Conservation (phyloP, 2,797 vertebrate species). For the Menidia menidia region DNA sequence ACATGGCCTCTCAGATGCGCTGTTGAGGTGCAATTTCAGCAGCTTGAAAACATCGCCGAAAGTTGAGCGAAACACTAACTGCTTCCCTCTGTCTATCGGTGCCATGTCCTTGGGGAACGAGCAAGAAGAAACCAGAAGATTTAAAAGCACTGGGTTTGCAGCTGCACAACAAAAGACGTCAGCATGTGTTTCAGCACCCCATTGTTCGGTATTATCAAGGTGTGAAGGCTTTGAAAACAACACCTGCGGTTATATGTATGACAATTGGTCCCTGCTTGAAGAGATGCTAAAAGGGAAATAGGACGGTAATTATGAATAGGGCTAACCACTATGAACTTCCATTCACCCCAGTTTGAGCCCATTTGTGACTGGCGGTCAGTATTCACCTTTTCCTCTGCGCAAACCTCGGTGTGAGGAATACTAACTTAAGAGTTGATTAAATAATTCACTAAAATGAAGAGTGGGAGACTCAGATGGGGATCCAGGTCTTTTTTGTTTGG, state of each 20-base stretch:
- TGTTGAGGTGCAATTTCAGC: constrained; percentile 50
- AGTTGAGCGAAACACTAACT: constrained; percentile 67
- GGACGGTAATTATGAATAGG: constrained; percentile 71
- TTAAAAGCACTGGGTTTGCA: constrained; percentile 77
- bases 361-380: constrained; percentile 64
- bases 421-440: constrained; percentile 44
- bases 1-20: constrained; percentile 26
- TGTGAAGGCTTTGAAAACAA: constrained; percentile 85
- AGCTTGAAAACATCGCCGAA: constrained; percentile 59
- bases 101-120: constrained; percentile 61
- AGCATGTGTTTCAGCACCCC: constrained; percentile 75
- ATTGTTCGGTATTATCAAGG: constrained; percentile 83
- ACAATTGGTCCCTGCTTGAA: constrained; percentile 73
- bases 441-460: constrained; percentile 44
- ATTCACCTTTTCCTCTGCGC: constrained; percentile 46
- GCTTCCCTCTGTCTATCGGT: constrained; percentile 59
- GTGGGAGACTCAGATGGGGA: constrained; percentile 26
- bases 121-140: constrained; percentile 70
- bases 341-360: constrained; percentile 64
- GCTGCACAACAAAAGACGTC: constrained; percentile 83
- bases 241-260: constrained; percentile 81
- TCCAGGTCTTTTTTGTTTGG: constrained; percentile 35
- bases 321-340: constrained; percentile 59
- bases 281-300: constrained; percentile 78
- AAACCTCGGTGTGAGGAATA: constrained; percentile 50